Percentiles rank a stretch among this genome's conserved stretches.
These are phyloP conservation scores for Lophochroa leadbeateri DNA, from an alignment of 2,113 vertebrate genomes.

Conservation along the genomic window DNA sequence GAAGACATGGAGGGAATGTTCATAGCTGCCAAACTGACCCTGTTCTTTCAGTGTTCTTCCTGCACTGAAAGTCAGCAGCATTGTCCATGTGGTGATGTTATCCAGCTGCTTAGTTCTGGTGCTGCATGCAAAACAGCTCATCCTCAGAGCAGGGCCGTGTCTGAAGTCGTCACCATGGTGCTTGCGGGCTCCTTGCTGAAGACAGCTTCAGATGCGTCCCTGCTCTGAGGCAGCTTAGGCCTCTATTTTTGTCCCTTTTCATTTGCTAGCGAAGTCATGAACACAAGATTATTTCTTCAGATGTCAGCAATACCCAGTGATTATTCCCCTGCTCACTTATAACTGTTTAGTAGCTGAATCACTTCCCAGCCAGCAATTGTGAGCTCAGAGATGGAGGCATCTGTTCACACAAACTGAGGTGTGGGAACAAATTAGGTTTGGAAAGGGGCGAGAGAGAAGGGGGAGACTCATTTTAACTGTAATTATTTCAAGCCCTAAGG, in stretches of 20 bases:
- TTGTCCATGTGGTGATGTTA: neutral
- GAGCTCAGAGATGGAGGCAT: slow-evolving; percentile 9
- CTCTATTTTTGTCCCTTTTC: slow-evolving; percentile 31
- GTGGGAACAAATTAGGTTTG: neutral
- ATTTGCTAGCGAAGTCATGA: slow-evolving; percentile 12
- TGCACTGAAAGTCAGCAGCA: neutral
- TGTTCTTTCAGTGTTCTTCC: neutral
- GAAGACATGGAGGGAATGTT: neutral
- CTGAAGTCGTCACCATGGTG: neutral
- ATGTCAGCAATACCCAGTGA: slow-evolving; percentile 25
- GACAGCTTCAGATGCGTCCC: neutral
- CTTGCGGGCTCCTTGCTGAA: neutral
- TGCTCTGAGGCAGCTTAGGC: neutral
- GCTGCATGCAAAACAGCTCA: neutral
- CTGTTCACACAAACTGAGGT: slow-evolving; percentile 35
- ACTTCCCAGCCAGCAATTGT: slow-evolving; percentile 25
- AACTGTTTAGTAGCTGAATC: slow-evolving; percentile 50
- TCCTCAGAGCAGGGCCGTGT: neutral
- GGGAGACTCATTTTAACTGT: neutral
- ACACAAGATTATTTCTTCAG: slow-evolving; percentile 37
- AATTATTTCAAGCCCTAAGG: neutral
- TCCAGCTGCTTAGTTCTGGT: neutral
- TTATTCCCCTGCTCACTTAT: slow-evolving; percentile 40
- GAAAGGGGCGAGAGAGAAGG: neutral
- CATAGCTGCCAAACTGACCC: neutral